phyloP scores from a whole-genome alignment of 2,888 invertebrate species.

The Diplolepis rosae region DNA sequence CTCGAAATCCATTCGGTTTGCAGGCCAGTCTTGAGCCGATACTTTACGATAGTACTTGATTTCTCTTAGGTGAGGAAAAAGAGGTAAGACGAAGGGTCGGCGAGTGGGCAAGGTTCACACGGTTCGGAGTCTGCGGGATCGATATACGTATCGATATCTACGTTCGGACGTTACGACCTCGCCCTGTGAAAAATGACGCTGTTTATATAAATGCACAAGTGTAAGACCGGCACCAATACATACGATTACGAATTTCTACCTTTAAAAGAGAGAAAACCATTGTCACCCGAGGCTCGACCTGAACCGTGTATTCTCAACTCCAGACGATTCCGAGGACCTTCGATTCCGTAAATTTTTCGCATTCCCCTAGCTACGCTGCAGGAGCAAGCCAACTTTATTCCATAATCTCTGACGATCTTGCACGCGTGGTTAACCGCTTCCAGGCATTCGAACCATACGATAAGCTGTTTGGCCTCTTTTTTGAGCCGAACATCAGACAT shows the following conservation, averaged over 20 bases:
- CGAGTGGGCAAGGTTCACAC: slow-evolving; percentile 28
- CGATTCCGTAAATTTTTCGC: slow-evolving; percentile 45
- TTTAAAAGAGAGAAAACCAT: slow-evolving; percentile 40
- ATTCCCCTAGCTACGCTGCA: slow-evolving; percentile 38
- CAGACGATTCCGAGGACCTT: slow-evolving; percentile 30
- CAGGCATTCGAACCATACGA: slow-evolving; percentile 17
- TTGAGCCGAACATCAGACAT: background rate
- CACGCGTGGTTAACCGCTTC: slow-evolving; percentile 29
- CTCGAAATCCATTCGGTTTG: slow-evolving; percentile 45
- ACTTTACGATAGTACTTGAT: slow-evolving; percentile 50
- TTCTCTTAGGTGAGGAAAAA: slow-evolving; percentile 37
- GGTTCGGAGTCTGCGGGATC: slow-evolving; percentile 43
- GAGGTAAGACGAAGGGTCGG: background rate
- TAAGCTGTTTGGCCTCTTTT: slow-evolving; percentile 18
- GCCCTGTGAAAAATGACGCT: slow-evolving; percentile 39
- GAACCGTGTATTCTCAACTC: slow-evolving; percentile 36
- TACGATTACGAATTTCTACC: background rate
- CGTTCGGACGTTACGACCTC: slow-evolving; percentile 45
- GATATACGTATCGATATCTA: slow-evolving; percentile 49
- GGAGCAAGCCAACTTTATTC: slow-evolving; percentile 42
- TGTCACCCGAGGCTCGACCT: slow-evolving; percentile 41
- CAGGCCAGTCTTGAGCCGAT: slow-evolving; percentile 44
- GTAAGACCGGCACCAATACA: background rate
- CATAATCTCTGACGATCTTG: slow-evolving; percentile 38
- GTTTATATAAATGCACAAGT: slow-evolving; percentile 16